Base-by-base conservation (phyloP, 2,797 vertebrate species). In the Toxotes lorentzi region DNA sequence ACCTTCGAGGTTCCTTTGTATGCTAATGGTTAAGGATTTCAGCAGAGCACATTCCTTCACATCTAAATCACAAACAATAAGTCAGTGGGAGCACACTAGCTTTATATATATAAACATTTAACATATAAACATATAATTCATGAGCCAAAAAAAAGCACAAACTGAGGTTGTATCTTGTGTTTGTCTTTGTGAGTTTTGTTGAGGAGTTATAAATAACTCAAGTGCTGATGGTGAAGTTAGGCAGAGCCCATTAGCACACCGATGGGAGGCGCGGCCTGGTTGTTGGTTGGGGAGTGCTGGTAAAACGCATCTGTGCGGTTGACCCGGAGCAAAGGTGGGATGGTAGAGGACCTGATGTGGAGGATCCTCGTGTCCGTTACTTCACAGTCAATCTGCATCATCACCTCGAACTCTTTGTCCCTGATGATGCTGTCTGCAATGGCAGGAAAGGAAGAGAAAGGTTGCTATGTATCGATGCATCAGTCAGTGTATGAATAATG, bases 361-460 rank as follows among this genome's bases (percentile, higher is more conserved):
- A 99, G 95, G 82, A 97, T 98, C 88, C 96, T 95, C 83, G 98
- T 99, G 94, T 99, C 96, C 74, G 97, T 97, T 72, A 99, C 98
- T 80, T 99, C 98, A 4, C 97, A 99, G 93, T 99, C 98, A 0
- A 99, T 99, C 93, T 99, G 98, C 98, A 99, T 99, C 98, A 99
- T 99, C 88, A 98, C 97, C 88, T 99, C 96, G 0, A 96, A 96
- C 71, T 97, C 97, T 84, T 98, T 95, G 82, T 97, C 97, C 0
- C 96, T 95, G 83, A 99, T 97, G 61, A 99, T 92, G 19, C 97
- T 97, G 57, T 99, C 98, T 99, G 95, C 43, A 85, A 81, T 5
- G n/a, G 73, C 21, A 82, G 47, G n/a, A 74, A 17, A 68, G 30
- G 35, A 69, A 70, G 48, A 53, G 1, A 40, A 19, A 16, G 19